A percentile compares a stretch with the other conserved stretches of the same genome.
Conservation (phyloP, 1,140 invertebrate genomes). For the Mactra quadrangularis region DNA sequence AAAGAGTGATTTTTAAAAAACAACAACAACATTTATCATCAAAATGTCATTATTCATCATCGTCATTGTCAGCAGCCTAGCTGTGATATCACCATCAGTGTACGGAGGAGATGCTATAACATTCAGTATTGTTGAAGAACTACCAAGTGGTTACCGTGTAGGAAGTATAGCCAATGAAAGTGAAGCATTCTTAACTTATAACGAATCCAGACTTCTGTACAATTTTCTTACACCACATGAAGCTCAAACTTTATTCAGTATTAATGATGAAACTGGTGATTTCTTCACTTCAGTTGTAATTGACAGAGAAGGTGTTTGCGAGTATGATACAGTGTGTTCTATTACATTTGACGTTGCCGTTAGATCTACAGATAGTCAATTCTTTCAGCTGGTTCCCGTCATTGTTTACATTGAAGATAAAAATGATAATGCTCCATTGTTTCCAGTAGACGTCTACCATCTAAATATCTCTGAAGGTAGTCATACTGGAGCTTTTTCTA, state of each 20-base stretch:
- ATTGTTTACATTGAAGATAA: constrained; percentile 70
- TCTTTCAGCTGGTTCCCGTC: constrained; percentile 55
- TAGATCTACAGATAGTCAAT: constrained; percentile 23
- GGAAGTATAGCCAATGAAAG: constrained; percentile 39
- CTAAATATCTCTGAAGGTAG: constrained; percentile 74
- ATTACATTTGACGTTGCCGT: constrained; percentile 51
- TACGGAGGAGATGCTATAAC: neutral
- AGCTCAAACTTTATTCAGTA: constrained; percentile 40
- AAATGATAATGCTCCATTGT: constrained; percentile 80
- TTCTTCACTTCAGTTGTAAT: constrained; percentile 43
- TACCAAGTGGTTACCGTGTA: constrained; percentile 35
- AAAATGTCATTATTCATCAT: constrained; percentile 16
- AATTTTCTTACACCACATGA: constrained; percentile 24
- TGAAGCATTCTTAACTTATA: neutral
- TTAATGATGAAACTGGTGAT: constrained; percentile 49
- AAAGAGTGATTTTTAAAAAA: neutral
- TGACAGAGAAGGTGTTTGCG: constrained; percentile 44
- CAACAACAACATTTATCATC: constrained; percentile 1
- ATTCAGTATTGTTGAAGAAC: constrained; percentile 42
- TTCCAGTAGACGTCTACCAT: constrained; percentile 65
- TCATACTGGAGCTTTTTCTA: constrained; percentile 65
- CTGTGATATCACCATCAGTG: neutral
- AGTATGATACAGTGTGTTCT: constrained; percentile 24
- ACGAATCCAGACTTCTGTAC: neutral
- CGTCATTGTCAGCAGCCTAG: constrained; percentile 1